Conservation (phyloP, 64 coral and sea anemone genomes). For the Stylophora pistillata region DNA sequence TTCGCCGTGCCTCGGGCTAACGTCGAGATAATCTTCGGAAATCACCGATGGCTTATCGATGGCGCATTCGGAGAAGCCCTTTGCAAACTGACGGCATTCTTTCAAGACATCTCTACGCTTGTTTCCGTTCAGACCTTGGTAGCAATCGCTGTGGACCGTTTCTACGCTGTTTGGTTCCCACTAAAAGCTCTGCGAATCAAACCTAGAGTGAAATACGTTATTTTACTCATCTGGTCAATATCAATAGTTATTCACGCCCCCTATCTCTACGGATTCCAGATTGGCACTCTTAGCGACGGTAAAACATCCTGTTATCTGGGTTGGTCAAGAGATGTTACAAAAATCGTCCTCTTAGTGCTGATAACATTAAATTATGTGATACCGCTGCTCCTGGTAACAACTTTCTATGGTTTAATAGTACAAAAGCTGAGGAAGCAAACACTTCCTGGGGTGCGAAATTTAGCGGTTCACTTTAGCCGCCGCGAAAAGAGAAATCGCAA, state of each 20-base stretch:
- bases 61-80: conserved; percentile 28
- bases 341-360: neutral
- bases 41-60: conserved; percentile 55
- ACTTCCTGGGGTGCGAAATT: neutral
- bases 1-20: conserved; percentile 34
- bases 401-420: neutral
- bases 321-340: neutral
- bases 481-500: neutral
- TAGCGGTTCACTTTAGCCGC: too few species aligned
- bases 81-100: conserved; percentile 37
- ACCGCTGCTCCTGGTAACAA: neutral
- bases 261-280: conserved; percentile 11
- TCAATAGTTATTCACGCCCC: neutral
- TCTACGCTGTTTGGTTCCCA: conserved; percentile 55
- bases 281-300: too few species aligned
- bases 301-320: neutral
- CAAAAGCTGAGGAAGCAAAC: neutral
- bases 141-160: conserved; percentile 42
- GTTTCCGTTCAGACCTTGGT: conserved; percentile 47
- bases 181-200: conserved; percentile 20
- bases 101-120: conserved; percentile 30
- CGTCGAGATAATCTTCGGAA: conserved; percentile 39
- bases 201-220: too few species aligned
- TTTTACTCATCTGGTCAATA: neutral
- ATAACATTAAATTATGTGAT: neutral